Evolutionary conservation across 2,888 invertebrate species (phyloP).

Genomic region (Eustalomyia histrio): DNA sequence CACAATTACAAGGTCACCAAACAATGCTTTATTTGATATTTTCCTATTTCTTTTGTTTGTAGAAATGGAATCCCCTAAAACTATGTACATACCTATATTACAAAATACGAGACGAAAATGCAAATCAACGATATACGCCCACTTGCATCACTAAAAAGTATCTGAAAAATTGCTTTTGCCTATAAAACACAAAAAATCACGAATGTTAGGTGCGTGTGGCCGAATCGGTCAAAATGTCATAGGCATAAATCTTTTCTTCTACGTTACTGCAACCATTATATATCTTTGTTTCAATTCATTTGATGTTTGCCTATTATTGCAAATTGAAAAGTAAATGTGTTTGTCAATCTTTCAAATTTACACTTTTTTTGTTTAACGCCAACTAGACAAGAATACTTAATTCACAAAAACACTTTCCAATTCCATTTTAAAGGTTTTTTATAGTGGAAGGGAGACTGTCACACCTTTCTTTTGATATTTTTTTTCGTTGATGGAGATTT

Average conservation of each 20-base stretch:
- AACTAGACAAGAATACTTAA: conserved; percentile 64
- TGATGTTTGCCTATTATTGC: conserved; percentile 32
- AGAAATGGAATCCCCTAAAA: conserved; percentile 13
- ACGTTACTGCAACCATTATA: conserved; percentile 22
- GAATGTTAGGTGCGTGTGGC: conserved; percentile 54
- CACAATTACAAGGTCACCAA: conserved; percentile 61
- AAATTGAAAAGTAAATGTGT: conserved; percentile 26
- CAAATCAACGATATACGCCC: conserved; percentile 46
- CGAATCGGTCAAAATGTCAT: conserved; percentile 49
- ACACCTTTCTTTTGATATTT: conserved; percentile 63
- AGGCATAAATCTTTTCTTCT: conserved; percentile 16
- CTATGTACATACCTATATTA: conserved; percentile 6
- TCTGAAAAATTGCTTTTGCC: conserved; percentile 5
- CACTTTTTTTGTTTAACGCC: conserved; percentile 50
- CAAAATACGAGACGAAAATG: conserved; percentile 28
- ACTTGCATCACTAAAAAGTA: conserved; percentile 47
- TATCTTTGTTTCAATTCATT: conserved; percentile 5
- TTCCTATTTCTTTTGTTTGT: conserved; percentile 8
- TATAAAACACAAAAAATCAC: neutral
- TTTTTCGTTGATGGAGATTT: conserved; percentile 25
- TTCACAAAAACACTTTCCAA: conserved; percentile 62
- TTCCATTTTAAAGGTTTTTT: conserved; percentile 52
- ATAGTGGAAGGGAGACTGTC: conserved; percentile 54
- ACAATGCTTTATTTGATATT: conserved; percentile 28
- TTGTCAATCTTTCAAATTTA: conserved; percentile 44